These are phyloP conservation scores for Montipora cactus DNA, from an alignment of 64 coral and sea anemone genomes.

Conservation along the genomic window DNA sequence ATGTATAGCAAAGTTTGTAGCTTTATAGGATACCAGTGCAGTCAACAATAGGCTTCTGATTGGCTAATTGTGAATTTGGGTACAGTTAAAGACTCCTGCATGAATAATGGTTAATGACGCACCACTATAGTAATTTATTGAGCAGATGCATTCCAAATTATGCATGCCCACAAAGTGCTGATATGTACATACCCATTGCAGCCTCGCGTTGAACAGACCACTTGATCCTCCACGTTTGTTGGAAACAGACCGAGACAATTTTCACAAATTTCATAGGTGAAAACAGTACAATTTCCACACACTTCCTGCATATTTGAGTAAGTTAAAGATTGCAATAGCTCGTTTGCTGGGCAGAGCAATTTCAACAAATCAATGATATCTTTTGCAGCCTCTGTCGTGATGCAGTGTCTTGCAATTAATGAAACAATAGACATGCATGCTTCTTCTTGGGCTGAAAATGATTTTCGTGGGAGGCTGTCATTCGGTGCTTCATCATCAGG, in stretches of 20 bases:
- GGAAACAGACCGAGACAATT: constrained; percentile 23
- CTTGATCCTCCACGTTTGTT: neutral
- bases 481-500: neutral
- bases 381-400: constrained; percentile 64
- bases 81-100: too few relatives aligned
- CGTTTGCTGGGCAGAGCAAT: constrained; percentile 20
- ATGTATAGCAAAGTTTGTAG: too few relatives aligned
- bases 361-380: constrained; percentile 57
- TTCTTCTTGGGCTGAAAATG: constrained; percentile 29
- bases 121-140: too few relatives aligned
- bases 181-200: constrained; percentile 12
- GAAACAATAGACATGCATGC: constrained; percentile 50
- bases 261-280: constrained; percentile 48
- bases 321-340: constrained; percentile 7
- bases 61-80: too few relatives aligned
- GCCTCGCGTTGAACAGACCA: neutral
- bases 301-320: constrained; percentile 29
- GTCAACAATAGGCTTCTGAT: too few relatives aligned
- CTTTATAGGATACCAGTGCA: too few relatives aligned
- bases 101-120: too few relatives aligned
- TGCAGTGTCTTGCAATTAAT: constrained; percentile 49
- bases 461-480: neutral
- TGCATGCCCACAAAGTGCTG: too few relatives aligned
- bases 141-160: too few relatives aligned
- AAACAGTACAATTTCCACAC: constrained; percentile 49